Percentiles rank a stretch among this genome's conserved stretches.
phyloP scores from a whole-genome alignment of 2,888 invertebrate genomes.

The Choristoneura rosaceana region DNA sequence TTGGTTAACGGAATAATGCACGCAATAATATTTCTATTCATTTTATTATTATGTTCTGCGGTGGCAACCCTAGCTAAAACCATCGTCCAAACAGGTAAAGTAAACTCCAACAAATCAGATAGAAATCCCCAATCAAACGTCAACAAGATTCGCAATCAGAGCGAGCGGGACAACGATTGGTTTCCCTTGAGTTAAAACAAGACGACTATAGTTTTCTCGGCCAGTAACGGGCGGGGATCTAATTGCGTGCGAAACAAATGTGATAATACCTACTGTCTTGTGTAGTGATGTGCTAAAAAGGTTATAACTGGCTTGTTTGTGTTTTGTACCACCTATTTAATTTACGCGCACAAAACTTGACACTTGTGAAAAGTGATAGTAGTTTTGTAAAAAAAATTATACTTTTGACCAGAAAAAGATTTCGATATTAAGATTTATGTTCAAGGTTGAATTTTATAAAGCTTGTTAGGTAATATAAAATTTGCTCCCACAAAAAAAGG shows the following conservation, averaged over 20 bases:
- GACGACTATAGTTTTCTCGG: slow-evolving; percentile 55
- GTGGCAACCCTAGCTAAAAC: neutral
- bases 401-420: no score
- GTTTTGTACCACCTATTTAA: neutral
- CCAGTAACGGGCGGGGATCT: slow-evolving; percentile 74
- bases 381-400: neutral
- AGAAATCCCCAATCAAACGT: slow-evolving; percentile 70
- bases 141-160: slow-evolving; percentile 70
- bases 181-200: slow-evolving; percentile 54
- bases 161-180: slow-evolving; percentile 55
- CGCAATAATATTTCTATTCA: no score
- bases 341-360: neutral
- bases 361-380: slow-evolving; percentile 6
- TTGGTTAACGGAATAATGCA: no score
- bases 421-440: no score
- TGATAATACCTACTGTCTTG: slow-evolving; percentile 73
- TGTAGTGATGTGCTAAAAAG: slow-evolving; percentile 31
- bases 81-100: slow-evolving; percentile 56
- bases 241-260: slow-evolving; percentile 81
- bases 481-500: no score
- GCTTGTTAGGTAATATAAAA: no score
- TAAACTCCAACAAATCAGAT: slow-evolving; percentile 73
- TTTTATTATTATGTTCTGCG: no score
- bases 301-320: neutral
- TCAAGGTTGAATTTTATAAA: no score